Conservation (phyloP, 2,888 invertebrate species). For the Criorhina ranunculi region DNA sequence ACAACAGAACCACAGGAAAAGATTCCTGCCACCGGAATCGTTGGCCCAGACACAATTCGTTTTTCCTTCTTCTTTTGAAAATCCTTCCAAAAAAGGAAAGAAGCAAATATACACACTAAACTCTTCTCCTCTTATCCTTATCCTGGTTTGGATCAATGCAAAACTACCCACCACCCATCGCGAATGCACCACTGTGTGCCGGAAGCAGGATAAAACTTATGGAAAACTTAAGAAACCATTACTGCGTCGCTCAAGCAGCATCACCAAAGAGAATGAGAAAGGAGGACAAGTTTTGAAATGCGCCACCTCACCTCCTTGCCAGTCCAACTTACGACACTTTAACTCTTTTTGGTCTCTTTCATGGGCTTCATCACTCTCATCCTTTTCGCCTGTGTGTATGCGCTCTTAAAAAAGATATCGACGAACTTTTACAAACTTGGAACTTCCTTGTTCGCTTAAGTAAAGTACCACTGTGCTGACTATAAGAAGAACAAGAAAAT, state of each 20-base stretch:
- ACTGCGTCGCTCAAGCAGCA: constrained; percentile 57
- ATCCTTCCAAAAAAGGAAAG: constrained; percentile 22
- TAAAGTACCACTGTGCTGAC: constrained; percentile 29
- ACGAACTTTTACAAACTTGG: constrained; percentile 59
- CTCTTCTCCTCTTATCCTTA: constrained; percentile 5
- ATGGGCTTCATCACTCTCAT: constrained; percentile 45
- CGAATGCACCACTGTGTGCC: constrained; percentile 31
- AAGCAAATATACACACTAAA: too few species aligned
- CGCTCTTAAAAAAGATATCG: constrained; percentile 48
- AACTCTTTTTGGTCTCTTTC: constrained; percentile 62
- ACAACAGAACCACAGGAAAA: constrained; percentile 36
- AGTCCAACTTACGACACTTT: constrained; percentile 63
- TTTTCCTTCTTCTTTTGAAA: constrained; percentile 39
- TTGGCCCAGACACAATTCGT: constrained; percentile 67
- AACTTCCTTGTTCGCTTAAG: constrained; percentile 56
- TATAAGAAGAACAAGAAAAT: not conserved
- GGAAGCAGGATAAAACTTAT: constrained; percentile 72
- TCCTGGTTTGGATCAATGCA: constrained; percentile 4
- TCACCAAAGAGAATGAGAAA: not conserved
- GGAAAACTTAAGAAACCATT: constrained; percentile 74
- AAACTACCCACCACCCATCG: constrained; percentile 49
- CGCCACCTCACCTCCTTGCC: constrained; percentile 34
- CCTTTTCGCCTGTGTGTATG: constrained; percentile 2
- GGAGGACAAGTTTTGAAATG: constrained; percentile 25
- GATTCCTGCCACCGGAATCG: constrained; percentile 42